phyloP scores from a whole-genome alignment of 2,888 invertebrate genomes.

The Drosophila cognata region DNA sequence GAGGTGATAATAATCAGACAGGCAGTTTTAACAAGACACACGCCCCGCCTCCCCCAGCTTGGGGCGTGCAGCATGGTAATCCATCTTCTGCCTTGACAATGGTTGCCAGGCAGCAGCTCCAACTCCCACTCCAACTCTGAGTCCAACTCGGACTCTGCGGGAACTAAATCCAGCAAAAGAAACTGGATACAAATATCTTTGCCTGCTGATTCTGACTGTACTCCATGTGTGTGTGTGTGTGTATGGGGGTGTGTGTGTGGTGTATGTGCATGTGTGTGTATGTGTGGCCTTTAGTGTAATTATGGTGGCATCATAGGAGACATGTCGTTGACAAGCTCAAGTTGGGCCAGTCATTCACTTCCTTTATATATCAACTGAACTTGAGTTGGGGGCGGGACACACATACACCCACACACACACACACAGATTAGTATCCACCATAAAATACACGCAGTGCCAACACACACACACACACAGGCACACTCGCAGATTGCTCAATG shows the following conservation, averaged over 20 bases:
- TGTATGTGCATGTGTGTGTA: background rate
- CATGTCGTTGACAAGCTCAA: constrained; percentile 76
- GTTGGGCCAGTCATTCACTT: constrained; percentile 57
- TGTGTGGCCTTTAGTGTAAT: constrained; percentile 67
- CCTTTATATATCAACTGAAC: constrained; percentile 64
- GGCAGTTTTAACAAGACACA: constrained; percentile 76
- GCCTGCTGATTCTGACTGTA: constrained; percentile 25
- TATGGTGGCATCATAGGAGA: constrained; percentile 66
- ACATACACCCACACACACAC: constrained; percentile 29
- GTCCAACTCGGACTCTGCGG: constrained; percentile 18
- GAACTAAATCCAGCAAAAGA: constrained; percentile 65
- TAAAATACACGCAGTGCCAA: constrained; percentile 46
- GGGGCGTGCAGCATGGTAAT: constrained; percentile 57
- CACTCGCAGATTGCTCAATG: constrained; percentile 30
- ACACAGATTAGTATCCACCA: constrained; percentile 29
- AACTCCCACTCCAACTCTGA: constrained; percentile 4
- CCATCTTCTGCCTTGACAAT: constrained; percentile 76
- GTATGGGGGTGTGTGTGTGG: background rate
- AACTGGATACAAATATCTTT: constrained; percentile 77
- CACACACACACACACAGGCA: constrained; percentile 4
- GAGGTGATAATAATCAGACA: constrained; percentile 78
- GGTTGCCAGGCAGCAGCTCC: constrained; percentile 37
- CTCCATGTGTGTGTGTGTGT: background rate
- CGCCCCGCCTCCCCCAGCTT: constrained; percentile 12
- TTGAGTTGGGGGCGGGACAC: constrained; percentile 25